Conservation (phyloP, 1,140 invertebrate species). For the Chlorops oryzae region DNA sequence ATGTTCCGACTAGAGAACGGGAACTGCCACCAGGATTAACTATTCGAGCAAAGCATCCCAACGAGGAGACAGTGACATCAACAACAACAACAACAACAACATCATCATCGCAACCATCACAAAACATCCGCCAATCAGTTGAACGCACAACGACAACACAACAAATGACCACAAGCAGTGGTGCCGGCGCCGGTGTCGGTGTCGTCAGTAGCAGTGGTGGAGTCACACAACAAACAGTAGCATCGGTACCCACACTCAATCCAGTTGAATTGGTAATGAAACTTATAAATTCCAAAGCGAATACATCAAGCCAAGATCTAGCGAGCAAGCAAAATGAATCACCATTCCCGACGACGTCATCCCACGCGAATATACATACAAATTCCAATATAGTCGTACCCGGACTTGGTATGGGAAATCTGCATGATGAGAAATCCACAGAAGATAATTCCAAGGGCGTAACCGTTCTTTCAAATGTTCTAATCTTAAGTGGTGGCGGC, state of each 20-base stretch:
- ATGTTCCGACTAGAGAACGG: neutral
- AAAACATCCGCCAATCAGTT: conserved; percentile 1
- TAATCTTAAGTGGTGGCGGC: conserved; percentile 26
- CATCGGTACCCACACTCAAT: conserved; percentile 27
- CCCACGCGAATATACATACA: conserved; percentile 15
- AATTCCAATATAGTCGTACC: conserved; percentile 17
- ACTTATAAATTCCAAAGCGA: conserved; percentile 44
- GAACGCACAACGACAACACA: conserved; percentile 1
- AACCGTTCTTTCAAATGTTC: conserved; percentile 41
- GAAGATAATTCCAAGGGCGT: conserved; percentile 19
- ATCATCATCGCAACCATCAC: too few species aligned
- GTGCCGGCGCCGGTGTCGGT: neutral
- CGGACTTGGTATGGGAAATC: conserved; percentile 15
- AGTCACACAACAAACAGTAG: conserved; percentile 3
- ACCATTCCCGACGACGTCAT: conserved; percentile 20
- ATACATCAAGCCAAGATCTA: conserved; percentile 32
- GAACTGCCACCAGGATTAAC: neutral
- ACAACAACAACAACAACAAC: too few species aligned
- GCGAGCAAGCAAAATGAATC: conserved; percentile 23
- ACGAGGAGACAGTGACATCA: too few species aligned
- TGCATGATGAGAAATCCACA: conserved; percentile 14
- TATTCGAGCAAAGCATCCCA: neutral
- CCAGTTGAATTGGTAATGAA: conserved; percentile 43
- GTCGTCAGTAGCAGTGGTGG: conserved; percentile 21
- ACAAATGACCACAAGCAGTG: conserved; percentile 12